phyloP scores from a whole-genome alignment of 2,888 invertebrate genomes.

The Lydus trimaculatus region DNA sequence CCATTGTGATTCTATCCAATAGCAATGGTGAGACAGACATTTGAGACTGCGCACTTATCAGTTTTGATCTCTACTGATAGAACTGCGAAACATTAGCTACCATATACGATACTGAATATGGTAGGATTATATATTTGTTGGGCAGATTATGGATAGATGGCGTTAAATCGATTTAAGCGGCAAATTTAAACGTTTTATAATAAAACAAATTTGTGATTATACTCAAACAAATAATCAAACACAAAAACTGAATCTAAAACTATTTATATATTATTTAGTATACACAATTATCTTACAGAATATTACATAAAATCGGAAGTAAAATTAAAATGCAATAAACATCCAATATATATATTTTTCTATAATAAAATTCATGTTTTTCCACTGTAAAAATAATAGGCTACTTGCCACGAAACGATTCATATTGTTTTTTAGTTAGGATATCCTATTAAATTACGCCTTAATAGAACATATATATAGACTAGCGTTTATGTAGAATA shows the following conservation, averaged over 20 bases:
- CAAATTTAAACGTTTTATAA: too few relatives aligned
- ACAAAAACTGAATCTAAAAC: constrained; percentile 16
- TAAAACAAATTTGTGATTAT: too few relatives aligned
- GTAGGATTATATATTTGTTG: too few relatives aligned
- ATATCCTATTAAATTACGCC: neutral
- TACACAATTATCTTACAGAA: constrained; percentile 42
- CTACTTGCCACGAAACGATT: neutral
- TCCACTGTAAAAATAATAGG: constrained; percentile 17
- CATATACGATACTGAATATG: too few relatives aligned
- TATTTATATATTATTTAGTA: constrained; percentile 32
- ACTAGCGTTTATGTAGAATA: constrained; percentile 22
- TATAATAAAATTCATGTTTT: constrained; percentile 20
- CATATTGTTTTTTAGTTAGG: neutral
- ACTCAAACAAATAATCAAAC: neutral
- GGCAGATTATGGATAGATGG: too few relatives aligned
- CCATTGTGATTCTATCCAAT: too few relatives aligned
- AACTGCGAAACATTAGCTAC: too few relatives aligned
- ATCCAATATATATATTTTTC: constrained; percentile 33
- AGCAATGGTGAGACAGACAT: too few relatives aligned
- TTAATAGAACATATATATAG: constrained; percentile 14
- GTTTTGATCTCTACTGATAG: too few relatives aligned
- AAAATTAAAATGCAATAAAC: constrained; percentile 44
- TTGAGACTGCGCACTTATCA: too few relatives aligned
- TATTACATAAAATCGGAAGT: constrained; percentile 43
- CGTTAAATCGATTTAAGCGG: too few relatives aligned